Conservation (phyloP, 2,888 invertebrate genomes). For the Apocheima hispidaria region DNA sequence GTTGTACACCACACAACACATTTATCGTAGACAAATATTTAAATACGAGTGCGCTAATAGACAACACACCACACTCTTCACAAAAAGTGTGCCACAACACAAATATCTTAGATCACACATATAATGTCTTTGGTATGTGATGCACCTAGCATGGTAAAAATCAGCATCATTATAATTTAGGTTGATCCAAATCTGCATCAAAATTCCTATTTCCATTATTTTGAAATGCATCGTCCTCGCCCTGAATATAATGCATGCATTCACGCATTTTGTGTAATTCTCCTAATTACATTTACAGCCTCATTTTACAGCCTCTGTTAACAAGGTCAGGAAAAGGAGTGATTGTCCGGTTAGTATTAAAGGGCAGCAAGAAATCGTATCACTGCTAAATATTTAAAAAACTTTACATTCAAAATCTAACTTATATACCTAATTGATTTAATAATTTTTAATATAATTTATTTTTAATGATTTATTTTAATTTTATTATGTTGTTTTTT, state of each 20-base stretch:
- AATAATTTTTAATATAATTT: background rate
- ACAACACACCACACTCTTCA: too few relatives aligned
- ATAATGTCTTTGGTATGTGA: too few relatives aligned
- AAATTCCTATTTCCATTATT: slow-evolving; percentile 23
- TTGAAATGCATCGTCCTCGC: slow-evolving; percentile 37
- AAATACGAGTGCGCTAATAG: too few relatives aligned
- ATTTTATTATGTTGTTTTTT: too few relatives aligned
- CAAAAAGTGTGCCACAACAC: too few relatives aligned
- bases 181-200: slow-evolving; percentile 4
- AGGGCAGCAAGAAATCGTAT: slow-evolving; percentile 1
- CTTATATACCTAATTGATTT: too few relatives aligned
- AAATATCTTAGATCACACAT: too few relatives aligned
- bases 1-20: too few relatives aligned
- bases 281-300: slow-evolving; percentile 41
- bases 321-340: slow-evolving; percentile 40
- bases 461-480: background rate
- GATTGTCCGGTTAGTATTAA: slow-evolving; percentile 19
- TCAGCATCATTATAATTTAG: background rate
- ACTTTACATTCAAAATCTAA: background rate
- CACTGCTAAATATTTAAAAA: background rate
- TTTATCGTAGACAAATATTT: too few relatives aligned
- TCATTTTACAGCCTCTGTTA: slow-evolving; percentile 32
- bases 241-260: slow-evolving; percentile 40
- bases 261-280: slow-evolving; percentile 38
- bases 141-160: too few relatives aligned